Evolutionary conservation across 2,888 invertebrate genomes (phyloP).

Genomic region (Serrognathus titanus): DNA sequence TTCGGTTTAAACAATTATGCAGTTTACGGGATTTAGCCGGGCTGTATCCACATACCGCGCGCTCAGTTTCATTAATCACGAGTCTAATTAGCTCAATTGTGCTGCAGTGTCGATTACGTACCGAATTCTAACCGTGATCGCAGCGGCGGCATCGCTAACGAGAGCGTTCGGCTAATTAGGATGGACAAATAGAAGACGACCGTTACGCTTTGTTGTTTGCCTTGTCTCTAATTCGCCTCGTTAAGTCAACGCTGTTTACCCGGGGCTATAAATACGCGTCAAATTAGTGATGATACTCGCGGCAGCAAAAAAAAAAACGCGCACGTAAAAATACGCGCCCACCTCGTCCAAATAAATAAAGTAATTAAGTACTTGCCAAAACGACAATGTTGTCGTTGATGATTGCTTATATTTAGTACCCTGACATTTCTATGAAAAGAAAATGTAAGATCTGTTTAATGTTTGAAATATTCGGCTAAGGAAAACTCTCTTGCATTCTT

Average conservation of each 20-base stretch:
- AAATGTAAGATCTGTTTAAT: no score
- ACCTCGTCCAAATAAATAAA: no score
- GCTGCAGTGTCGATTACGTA: slow-evolving; percentile 30
- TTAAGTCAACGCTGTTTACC: slow-evolving; percentile 6
- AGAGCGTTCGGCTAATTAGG: slow-evolving; percentile 36
- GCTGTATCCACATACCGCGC: slow-evolving; percentile 20
- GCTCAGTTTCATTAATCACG: slow-evolving; percentile 34
- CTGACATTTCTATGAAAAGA: no score
- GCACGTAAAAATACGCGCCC: not conserved
- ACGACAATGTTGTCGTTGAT: no score
- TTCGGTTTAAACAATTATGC: slow-evolving; percentile 30
- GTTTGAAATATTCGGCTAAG: no score
- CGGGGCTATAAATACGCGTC: slow-evolving; percentile 6
- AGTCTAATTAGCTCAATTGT: slow-evolving; percentile 35
- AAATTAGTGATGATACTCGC: not conserved
- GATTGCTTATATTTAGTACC: no score
- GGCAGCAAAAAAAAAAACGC: not conserved
- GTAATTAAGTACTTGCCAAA: no score
- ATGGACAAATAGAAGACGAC: slow-evolving; percentile 35
- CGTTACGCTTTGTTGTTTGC: slow-evolving; percentile 17
- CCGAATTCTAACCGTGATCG: slow-evolving; percentile 26
- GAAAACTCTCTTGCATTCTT: no score
- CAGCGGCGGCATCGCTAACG: slow-evolving; percentile 25
- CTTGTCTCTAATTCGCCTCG: slow-evolving; percentile 7
- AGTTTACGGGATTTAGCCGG: slow-evolving; percentile 25